A percentile compares a stretch with the other conserved stretches of the same genome.
Conservation (phyloP, 30 jellyfish, hydroid and myxozoan genomes). For the Cassiopea xamachana region DNA sequence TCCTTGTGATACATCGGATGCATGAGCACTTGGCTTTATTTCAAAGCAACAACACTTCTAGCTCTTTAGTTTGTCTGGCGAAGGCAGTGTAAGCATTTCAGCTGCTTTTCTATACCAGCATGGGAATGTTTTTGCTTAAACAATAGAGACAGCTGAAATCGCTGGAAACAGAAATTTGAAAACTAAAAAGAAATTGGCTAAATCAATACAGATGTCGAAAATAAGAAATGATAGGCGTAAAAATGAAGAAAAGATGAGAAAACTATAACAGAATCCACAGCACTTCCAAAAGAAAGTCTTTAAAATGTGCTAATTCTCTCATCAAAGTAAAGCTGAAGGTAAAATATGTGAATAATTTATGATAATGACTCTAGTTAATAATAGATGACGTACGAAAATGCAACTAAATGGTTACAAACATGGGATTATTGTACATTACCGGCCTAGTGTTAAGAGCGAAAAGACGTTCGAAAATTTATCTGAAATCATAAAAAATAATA, state of each 20-base stretch:
- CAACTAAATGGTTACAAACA: neutral
- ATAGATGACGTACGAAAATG: neutral
- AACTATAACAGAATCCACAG: neutral
- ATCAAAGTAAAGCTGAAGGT: neutral
- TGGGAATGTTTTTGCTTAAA: no score
- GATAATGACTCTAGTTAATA: neutral
- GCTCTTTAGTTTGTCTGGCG: no score
- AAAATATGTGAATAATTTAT: neutral
- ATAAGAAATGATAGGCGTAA: neutral
- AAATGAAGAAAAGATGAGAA: neutral
- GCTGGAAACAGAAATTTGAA: neutral
- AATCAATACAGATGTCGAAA: neutral
- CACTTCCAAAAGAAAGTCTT: neutral
- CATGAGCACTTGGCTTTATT: no score
- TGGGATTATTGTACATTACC: neutral
- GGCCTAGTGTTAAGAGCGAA: neutral
- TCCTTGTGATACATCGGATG: no score
- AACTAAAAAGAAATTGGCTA: neutral
- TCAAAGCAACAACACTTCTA: no score
- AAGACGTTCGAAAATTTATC: neutral
- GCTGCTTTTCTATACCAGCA: no score
- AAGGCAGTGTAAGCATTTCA: no score
- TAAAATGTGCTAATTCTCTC: neutral
- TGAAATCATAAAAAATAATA: neutral
- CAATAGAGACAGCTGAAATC: neutral